These are phyloP conservation scores for Furcula furcula DNA, from an alignment of 2,888 invertebrate species.

Conservation along the genomic window DNA sequence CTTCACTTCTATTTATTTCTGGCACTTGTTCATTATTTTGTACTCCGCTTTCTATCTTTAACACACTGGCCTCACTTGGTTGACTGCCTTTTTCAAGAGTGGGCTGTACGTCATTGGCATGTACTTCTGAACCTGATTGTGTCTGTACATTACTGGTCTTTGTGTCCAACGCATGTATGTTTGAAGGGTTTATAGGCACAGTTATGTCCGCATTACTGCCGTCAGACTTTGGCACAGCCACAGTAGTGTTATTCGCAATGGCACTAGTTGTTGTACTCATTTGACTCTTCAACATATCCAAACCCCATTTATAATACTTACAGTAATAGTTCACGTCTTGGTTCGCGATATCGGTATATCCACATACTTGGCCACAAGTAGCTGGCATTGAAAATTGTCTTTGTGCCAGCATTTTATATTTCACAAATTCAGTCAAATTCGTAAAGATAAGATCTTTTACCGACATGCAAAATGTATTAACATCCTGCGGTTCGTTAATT, in stretches of 20 bases:
- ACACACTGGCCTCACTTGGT: not conserved
- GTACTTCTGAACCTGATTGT: not conserved
- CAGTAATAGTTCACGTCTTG: constrained; percentile 56
- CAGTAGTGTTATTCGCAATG: constrained; percentile 9
- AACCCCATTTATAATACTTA: constrained; percentile 67
- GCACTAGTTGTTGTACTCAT: constrained; percentile 13
- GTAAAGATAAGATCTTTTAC: not conserved
- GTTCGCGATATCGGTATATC: constrained; percentile 37
- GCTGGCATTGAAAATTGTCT: constrained; percentile 26
- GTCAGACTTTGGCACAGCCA: constrained; percentile 8
- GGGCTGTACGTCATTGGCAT: not conserved
- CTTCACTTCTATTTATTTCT: too few species aligned
- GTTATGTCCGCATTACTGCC: constrained; percentile 9
- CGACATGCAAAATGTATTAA: constrained; percentile 12
- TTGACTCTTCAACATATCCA: constrained; percentile 27
- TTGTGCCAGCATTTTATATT: not conserved
- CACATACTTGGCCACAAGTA: constrained; percentile 56
- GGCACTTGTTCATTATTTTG: too few species aligned
- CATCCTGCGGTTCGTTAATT: constrained; percentile 42
- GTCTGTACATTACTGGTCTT: not conserved
- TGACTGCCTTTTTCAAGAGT: not conserved
- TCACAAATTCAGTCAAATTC: not conserved
- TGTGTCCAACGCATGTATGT: not conserved
- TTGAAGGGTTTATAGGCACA: not conserved
- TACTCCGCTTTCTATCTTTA: too few species aligned